Conservation (phyloP, 2,113 vertebrate genomes). For the Muscicapa adusta region DNA sequence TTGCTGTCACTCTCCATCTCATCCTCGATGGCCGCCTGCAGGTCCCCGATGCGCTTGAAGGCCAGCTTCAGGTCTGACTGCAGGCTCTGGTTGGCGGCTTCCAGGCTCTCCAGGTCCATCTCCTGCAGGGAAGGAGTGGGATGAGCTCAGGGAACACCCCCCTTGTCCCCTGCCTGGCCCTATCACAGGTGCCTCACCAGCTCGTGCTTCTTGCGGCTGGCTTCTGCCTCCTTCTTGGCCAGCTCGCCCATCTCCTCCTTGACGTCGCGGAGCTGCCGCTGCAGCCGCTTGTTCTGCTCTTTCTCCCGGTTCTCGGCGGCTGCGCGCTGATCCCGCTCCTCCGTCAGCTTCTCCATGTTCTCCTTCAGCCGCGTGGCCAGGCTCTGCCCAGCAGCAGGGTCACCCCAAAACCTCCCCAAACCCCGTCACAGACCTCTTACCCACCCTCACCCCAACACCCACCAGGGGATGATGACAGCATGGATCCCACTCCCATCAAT, state of each 20-base stretch:
- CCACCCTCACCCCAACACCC: neutral
- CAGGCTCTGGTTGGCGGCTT: constrained; percentile 96
- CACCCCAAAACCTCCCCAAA: neutral
- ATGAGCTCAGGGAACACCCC: neutral
- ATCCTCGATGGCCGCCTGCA: constrained; percentile 97
- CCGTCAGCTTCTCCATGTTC: constrained; percentile 93
- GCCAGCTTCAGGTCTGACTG: constrained; percentile 95
- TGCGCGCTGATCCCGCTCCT: constrained; percentile 88
- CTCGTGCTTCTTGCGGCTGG: constrained; percentile 95
- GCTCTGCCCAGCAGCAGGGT: constrained; percentile 63
- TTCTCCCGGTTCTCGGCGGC: constrained; percentile 90
- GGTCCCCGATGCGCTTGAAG: constrained; percentile 97
- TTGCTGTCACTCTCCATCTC: constrained; percentile 99
- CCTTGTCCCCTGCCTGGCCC: fast-evolving
- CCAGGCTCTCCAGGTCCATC: constrained; percentile 96
- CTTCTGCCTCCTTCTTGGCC: constrained; percentile 90
- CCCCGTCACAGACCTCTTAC: fast-evolving
- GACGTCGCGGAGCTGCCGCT: constrained; percentile 89
- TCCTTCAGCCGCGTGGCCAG: constrained; percentile 90
- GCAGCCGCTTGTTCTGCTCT: constrained; percentile 94
- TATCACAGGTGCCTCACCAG: constrained; percentile 71
- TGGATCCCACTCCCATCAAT: neutral
- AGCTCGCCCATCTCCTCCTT: constrained; percentile 94
- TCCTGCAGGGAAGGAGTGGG: constrained; percentile 69
- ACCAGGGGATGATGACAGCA: neutral